These are phyloP conservation scores for Lacerta viridis DNA, from an alignment of 2,797 vertebrate genomes.

Conservation along the genomic window DNA sequence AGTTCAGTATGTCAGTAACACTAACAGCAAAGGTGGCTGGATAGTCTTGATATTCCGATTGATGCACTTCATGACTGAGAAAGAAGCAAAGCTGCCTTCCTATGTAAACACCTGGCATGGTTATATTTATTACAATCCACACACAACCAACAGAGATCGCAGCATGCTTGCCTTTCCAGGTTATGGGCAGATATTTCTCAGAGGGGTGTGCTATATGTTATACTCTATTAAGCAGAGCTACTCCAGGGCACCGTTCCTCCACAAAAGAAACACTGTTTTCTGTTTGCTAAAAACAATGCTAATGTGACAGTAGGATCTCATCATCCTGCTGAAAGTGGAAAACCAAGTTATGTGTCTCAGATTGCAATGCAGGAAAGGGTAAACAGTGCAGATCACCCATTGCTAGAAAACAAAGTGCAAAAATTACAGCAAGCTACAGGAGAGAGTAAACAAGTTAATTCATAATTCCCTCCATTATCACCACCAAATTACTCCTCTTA, in stretches of 20 bases:
- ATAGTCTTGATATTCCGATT: slow-evolving; percentile 66
- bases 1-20: slow-evolving; percentile 78
- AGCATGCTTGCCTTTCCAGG: background rate
- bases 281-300: slow-evolving; percentile 8
- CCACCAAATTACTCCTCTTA: slow-evolving; percentile 9
- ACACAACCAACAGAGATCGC: background rate
- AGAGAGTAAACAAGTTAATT: background rate
- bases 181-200: background rate
- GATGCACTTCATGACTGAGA: slow-evolving; percentile 54
- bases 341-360: background rate
- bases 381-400: background rate
- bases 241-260: background rate
- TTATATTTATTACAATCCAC: slow-evolving; percentile 21
- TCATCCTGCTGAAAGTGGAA: background rate
- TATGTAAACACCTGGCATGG: slow-evolving; percentile 56
- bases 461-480: background rate
- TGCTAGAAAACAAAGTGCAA: background rate
- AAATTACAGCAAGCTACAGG: slow-evolving; percentile 12
- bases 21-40: slow-evolving; percentile 65
- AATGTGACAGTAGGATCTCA: background rate
- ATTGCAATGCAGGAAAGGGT: slow-evolving; percentile 1
- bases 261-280: slow-evolving; percentile 7
- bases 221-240: background rate
- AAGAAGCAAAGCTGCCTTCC: slow-evolving; percentile 61
- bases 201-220: background rate